Conservation (phyloP, 1,140 invertebrate species). For the Drosophila santomea region DNA sequence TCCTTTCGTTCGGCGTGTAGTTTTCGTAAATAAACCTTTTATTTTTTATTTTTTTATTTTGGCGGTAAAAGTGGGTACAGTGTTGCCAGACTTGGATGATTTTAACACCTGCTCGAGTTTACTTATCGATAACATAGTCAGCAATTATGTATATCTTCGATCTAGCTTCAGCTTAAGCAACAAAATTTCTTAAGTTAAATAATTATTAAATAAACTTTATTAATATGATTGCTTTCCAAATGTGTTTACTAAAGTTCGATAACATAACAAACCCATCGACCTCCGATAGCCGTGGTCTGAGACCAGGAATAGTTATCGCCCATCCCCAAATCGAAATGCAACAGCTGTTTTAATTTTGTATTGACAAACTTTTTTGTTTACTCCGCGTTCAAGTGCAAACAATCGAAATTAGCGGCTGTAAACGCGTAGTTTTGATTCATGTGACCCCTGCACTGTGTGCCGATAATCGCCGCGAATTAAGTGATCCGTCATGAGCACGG, state of each 20-base stretch:
- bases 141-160: no score
- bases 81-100: background rate
- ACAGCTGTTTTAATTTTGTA: conserved; percentile 65
- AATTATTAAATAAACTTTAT: no score
- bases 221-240: background rate
- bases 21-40: conserved; percentile 44
- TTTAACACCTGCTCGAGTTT: no score
- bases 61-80: conserved; percentile 40
- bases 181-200: no score
- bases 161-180: no score
- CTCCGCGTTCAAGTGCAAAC: conserved; percentile 28
- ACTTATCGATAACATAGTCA: no score
- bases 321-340: conserved; percentile 28
- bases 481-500: conserved; percentile 61
- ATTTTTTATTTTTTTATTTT: no score
- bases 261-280: background rate
- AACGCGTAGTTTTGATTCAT: conserved; percentile 5
- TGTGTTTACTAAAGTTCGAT: background rate
- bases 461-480: conserved; percentile 8
- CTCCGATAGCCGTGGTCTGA: background rate
- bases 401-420: background rate
- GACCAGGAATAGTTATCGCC: background rate
- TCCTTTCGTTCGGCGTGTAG: background rate
- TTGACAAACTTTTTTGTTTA: conserved; percentile 65
- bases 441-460: conserved; percentile 1